A percentile compares a stretch with the other conserved stretches of the same genome.
Conservation (phyloP, 2,888 invertebrate species). For the Myopa testacea region DNA sequence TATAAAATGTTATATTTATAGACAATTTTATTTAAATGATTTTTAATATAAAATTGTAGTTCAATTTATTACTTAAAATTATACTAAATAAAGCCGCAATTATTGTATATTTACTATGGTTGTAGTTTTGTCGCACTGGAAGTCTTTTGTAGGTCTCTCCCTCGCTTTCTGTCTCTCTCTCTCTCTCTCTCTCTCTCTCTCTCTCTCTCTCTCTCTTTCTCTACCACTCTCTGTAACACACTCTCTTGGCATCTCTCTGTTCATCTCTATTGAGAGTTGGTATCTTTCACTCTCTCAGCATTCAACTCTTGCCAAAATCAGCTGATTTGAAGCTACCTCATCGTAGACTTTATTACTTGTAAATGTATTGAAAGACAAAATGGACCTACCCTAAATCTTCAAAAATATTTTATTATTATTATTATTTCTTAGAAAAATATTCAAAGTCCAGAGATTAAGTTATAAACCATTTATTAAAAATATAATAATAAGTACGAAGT, state of each 20-base stretch:
- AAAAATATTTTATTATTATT: neutral
- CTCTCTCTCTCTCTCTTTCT: neutral
- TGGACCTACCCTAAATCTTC: slow-evolving; percentile 24
- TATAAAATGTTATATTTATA: neutral
- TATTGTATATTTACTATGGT: neutral
- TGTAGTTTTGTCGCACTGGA: neutral
- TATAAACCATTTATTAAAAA: too few species aligned
- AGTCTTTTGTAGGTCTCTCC: neutral
- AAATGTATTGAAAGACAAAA: slow-evolving; percentile 6
- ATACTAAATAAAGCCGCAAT: neutral
- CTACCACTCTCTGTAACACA: neutral
- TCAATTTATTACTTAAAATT: neutral
- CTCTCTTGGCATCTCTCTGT: neutral
- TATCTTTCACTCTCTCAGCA: slow-evolving; percentile 20
- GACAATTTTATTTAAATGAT: neutral
- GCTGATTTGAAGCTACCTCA: slow-evolving; percentile 33
- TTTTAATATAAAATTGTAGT: neutral
- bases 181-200: neutral
- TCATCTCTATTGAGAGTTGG: neutral
- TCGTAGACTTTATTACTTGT: slow-evolving; percentile 12
- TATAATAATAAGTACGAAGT: too few species aligned
- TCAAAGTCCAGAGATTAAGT: too few species aligned
- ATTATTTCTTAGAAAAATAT: too few species aligned
- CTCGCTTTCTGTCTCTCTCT: neutral
- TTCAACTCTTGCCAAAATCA: slow-evolving; percentile 17